Conservation (phyloP, 2,113 vertebrate species). For the Callaeas wilsoni region DNA sequence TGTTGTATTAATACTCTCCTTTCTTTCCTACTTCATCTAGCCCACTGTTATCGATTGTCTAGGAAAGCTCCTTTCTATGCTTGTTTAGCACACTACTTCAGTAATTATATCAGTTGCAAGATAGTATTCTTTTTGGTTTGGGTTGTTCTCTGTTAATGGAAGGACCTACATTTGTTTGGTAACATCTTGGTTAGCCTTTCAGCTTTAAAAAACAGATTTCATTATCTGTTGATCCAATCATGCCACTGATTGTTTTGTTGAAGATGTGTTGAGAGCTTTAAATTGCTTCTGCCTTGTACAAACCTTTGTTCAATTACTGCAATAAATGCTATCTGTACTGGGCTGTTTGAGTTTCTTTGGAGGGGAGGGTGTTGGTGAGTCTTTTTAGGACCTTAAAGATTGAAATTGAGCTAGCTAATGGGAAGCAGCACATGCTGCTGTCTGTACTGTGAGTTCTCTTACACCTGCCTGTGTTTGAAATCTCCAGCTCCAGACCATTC, state of each 20-base stretch:
- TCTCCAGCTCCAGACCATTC: background rate
- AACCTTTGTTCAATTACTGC: background rate
- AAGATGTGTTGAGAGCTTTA: background rate
- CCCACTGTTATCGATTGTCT: background rate
- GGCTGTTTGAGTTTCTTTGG: background rate
- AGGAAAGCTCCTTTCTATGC: background rate
- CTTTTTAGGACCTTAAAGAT: background rate
- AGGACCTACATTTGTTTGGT: background rate
- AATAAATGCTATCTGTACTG: background rate
- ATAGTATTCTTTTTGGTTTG: background rate
- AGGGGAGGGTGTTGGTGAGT: background rate
- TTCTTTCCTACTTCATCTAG: background rate
- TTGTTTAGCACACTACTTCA: background rate
- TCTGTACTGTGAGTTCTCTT: background rate
- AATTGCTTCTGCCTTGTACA: background rate
- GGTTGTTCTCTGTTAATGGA: background rate
- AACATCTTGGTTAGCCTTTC: background rate
- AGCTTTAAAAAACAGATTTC: background rate
- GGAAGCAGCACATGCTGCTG: background rate
- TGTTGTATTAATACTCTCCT: background rate
- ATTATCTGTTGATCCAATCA: background rate
- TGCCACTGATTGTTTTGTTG: background rate
- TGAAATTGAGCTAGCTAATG: background rate
- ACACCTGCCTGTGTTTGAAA: background rate
- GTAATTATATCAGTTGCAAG: background rate